These are phyloP conservation scores for Drosophila parabipectinata DNA, from an alignment of 1,140 invertebrate species.

Conservation along the genomic window DNA sequence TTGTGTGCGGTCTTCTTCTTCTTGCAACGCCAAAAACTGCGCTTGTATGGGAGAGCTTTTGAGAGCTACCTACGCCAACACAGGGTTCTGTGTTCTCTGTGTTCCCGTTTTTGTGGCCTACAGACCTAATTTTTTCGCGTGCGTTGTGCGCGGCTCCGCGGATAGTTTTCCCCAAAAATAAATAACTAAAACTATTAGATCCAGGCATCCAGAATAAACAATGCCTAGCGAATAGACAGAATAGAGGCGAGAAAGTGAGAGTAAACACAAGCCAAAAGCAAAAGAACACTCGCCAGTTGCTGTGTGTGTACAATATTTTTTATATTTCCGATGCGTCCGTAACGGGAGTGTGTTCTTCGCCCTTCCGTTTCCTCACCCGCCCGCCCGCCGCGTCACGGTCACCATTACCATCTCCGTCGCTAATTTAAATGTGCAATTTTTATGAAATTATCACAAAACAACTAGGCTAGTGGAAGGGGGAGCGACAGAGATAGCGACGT, in stretches of 20 bases:
- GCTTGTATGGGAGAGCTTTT: conserved; percentile 58
- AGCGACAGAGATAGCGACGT: conserved; percentile 22
- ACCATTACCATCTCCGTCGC: not conserved
- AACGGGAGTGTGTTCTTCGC: conserved; percentile 45
- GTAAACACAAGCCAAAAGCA: conserved; percentile 24
- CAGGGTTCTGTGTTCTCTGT: conserved; percentile 61
- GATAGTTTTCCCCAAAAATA: conserved; percentile 74
- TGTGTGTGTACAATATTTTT: conserved; percentile 33
- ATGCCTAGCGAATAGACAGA: conserved; percentile 29
- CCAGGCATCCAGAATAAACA: conserved; percentile 46
- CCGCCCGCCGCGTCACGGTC: not conserved
- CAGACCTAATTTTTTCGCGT: conserved; percentile 81
- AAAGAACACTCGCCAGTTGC: conserved; percentile 31
- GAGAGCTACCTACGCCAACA: conserved; percentile 77
- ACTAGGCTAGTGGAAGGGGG: conserved; percentile 12
- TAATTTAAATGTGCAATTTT: conserved; percentile 53
- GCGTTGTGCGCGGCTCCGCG: conserved; percentile 62
- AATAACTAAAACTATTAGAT: conserved; percentile 61
- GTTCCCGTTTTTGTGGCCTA: conserved; percentile 81
- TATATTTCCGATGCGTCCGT: conserved; percentile 52
- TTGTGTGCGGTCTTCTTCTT: conserved; percentile 27
- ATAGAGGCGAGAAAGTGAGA: conserved; percentile 36
- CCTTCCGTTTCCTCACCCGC: not conserved
- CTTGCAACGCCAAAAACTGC: conserved; percentile 1
- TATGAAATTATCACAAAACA: conserved; percentile 57